Base-by-base conservation (phyloP, 2,797 vertebrate genomes). In the Oceanodroma leucorhoa region DNA sequence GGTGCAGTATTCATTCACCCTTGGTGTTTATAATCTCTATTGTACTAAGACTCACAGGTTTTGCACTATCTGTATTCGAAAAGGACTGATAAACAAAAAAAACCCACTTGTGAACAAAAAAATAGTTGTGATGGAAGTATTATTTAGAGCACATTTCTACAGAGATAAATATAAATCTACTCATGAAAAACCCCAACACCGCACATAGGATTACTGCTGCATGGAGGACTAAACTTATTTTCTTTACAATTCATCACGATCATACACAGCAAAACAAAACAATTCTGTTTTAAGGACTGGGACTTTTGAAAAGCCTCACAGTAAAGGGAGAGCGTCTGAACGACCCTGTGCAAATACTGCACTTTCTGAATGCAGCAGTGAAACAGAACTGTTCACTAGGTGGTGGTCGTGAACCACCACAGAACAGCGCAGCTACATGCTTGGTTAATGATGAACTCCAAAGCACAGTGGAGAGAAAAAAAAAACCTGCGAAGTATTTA, bases 321-420 rank as follows among this genome's bases (percentile, higher is more conserved):
- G 55, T 14, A 22, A 58, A 36, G 8, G 34, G 62, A 5, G 34
- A 10, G 22, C 29, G 5, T 4, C 23, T 1, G 54, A 62, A 40
- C 0, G 0, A 5, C 4, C 6, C 50, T 9, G 30, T 29, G 43
- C 48, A 20, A 20, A 40, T 12, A 3, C 22, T 15, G 24, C 2
- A 11, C 22, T 48, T 30, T 21, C 40, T 17, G 23, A 30, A 23
- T 2, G 36, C 51, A n/a, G 73, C 60, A 40, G 57, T 0, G 41
- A 27, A 55, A 32, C 38, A 15, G 23, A 51, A n/a, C 22, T 11
- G 34, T 6, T 75, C 97, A 43, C 91, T 91, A 93, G 97, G 62
- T 91, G 96, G 93, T 93, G 80, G 71, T 64, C 18, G 9, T 9
- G 83, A 62, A 80, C 80, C 80, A 10, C 64, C 6, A 5, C 34